Conservation (phyloP, 2,113 vertebrate species). For the Pionites leucogaster region DNA sequence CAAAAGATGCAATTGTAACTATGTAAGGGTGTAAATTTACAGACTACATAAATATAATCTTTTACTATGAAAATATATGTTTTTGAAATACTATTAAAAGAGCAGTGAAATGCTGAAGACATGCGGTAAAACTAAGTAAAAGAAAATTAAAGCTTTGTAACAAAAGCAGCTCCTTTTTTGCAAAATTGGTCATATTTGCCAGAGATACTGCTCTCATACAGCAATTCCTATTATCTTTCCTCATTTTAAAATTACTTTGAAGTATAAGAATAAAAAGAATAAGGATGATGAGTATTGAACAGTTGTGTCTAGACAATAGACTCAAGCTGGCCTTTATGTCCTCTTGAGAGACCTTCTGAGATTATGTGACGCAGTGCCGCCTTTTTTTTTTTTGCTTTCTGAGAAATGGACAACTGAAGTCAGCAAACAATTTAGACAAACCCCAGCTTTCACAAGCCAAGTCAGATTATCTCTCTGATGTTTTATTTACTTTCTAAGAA, state of each 20-base stretch:
- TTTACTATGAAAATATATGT: neutral
- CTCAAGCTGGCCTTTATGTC: conserved; percentile 26
- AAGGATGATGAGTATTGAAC: conserved; percentile 27
- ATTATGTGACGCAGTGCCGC: neutral
- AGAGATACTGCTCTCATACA: neutral
- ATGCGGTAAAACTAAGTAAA: neutral
- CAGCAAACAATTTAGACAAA: conserved; percentile 46
- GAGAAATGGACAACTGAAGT: conserved; percentile 30
- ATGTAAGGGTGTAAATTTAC: neutral
- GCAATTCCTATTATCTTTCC: neutral
- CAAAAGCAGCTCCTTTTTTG: neutral
- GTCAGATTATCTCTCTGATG: neutral
- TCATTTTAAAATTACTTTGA: conserved; percentile 39
- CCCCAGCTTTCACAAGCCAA: neutral
- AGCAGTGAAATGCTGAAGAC: conserved; percentile 6
- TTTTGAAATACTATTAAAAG: neutral
- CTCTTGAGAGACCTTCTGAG: conserved; percentile 6
- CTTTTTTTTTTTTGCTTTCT: neutral
- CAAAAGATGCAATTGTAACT: neutral
- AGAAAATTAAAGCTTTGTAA: conserved; percentile 17
- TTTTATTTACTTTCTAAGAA: neutral
- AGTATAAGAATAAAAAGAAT: conserved; percentile 11
- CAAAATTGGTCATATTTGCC: neutral
- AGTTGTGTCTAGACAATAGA: neutral
- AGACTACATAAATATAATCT: neutral